Conservation (phyloP, 2,797 vertebrate genomes). For the Ctenopoma multispine region DNA sequence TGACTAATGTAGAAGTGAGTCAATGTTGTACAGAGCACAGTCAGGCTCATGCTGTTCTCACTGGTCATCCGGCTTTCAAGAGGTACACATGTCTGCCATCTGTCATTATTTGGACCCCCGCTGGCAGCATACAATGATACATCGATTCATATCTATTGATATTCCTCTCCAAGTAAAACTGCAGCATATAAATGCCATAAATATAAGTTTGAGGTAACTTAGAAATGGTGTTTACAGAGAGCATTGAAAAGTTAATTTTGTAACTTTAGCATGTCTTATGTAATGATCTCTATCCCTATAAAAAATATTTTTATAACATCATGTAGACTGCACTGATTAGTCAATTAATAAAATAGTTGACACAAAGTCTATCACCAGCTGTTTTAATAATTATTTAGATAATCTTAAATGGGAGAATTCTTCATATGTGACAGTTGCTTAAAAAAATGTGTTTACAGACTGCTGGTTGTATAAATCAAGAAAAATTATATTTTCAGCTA, state of each 20-base stretch:
- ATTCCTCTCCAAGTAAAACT: background rate
- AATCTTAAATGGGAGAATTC: background rate
- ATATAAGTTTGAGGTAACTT: background rate
- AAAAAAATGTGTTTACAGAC: background rate
- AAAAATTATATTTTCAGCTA: background rate
- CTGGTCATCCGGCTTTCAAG: slow-evolving; percentile 62
- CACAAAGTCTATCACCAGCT: background rate
- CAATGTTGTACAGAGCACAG: slow-evolving; percentile 62
- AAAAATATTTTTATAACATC: background rate
- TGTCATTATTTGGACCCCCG: slow-evolving; percentile 72
- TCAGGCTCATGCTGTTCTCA: slow-evolving; percentile 70
- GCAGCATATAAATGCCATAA: background rate
- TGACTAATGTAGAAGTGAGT: slow-evolving; percentile 75
- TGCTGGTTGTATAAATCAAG: background rate
- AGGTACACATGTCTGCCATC: slow-evolving; percentile 73
- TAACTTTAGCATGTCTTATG: background rate
- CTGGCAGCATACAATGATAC: slow-evolving; percentile 47
- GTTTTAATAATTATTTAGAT: background rate
- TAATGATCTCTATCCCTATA: background rate
- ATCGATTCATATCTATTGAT: slow-evolving; percentile 62
- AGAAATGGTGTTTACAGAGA: background rate
- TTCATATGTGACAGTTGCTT: background rate
- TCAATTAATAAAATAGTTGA: background rate
- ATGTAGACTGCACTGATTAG: background rate
- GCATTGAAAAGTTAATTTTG: background rate